phyloP scores from a whole-genome alignment of 2,888 invertebrate genomes.

The Chaetoderma sp. region DNA sequence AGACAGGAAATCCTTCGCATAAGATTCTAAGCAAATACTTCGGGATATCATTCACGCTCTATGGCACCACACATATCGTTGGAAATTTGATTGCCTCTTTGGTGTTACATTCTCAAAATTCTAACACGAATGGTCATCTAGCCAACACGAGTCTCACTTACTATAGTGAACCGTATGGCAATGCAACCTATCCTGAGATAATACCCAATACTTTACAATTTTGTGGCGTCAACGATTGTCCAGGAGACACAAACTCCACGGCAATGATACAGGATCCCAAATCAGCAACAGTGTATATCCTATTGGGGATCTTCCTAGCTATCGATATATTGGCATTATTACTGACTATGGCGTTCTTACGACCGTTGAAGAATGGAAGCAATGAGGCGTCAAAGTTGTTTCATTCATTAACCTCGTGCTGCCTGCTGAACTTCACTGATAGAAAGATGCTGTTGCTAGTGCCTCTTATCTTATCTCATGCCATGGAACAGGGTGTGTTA shows the following conservation, averaged over 20 bases:
- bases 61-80: slow-evolving; percentile 58
- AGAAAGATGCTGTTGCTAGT: slow-evolving; percentile 52
- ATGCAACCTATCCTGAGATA: slow-evolving; percentile 13
- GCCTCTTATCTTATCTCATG: slow-evolving; percentile 59
- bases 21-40: slow-evolving; percentile 54
- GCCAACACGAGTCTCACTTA: neutral
- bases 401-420: slow-evolving; percentile 43
- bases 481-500: slow-evolving; percentile 60
- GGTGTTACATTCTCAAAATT: slow-evolving; percentile 43
- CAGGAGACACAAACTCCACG: slow-evolving; percentile 33
- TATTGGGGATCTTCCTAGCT: slow-evolving; percentile 54
- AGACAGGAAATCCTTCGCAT: slow-evolving; percentile 42
- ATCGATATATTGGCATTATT: slow-evolving; percentile 52
- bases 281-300: slow-evolving; percentile 43
- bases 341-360: slow-evolving; percentile 45
- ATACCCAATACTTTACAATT: neutral
- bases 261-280: slow-evolving; percentile 43
- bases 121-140: neutral
- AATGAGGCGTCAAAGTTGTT: slow-evolving; percentile 27
- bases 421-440: slow-evolving; percentile 38
- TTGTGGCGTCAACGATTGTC: slow-evolving; percentile 53
- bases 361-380: slow-evolving; percentile 37
- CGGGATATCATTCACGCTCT: slow-evolving; percentile 59
- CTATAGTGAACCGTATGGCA: slow-evolving; percentile 32
- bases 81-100: slow-evolving; percentile 61